Evolutionary conservation across 2,797 vertebrate genomes (phyloP).

Genomic region (Lophotriccus pileatus): DNA sequence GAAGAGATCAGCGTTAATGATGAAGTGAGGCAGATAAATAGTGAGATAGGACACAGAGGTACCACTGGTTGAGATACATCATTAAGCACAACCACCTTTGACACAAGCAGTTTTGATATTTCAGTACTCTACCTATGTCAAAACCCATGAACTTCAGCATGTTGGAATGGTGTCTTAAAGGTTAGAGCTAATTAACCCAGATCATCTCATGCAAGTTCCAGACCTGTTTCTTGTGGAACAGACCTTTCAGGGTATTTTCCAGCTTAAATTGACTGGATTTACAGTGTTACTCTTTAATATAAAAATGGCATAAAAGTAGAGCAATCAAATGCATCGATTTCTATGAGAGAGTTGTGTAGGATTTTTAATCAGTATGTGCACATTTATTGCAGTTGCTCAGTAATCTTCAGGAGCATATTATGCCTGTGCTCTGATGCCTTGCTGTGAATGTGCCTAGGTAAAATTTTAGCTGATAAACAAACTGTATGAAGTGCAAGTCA

Average conservation of each 20-base stretch:
- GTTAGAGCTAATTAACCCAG: conserved; percentile 31
- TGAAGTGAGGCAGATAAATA: conserved; percentile 2
- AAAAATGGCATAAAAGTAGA: background rate
- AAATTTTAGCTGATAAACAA: background rate
- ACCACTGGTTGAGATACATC: background rate
- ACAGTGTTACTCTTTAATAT: background rate
- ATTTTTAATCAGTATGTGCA: background rate
- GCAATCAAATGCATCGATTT: background rate
- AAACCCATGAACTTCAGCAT: conserved; percentile 4
- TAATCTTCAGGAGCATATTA: background rate
- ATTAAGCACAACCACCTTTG: conserved; percentile 45
- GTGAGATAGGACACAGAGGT: background rate
- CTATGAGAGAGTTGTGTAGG: background rate
- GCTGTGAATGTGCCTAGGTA: rapidly evolving
- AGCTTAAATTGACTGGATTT: conserved; percentile 12
- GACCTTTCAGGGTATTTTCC: background rate
- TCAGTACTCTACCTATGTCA: background rate
- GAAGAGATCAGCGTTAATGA: conserved; percentile 34
- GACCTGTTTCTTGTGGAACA: background rate
- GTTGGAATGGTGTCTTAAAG: background rate
- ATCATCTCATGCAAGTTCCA: conserved; percentile 3
- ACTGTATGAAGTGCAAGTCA: background rate
- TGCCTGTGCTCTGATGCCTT: background rate
- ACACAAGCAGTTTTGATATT: conserved; percentile 35
- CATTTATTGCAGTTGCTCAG: background rate